Conservation (phyloP, 2,797 vertebrate species). For the Avahi laniger region DNA sequence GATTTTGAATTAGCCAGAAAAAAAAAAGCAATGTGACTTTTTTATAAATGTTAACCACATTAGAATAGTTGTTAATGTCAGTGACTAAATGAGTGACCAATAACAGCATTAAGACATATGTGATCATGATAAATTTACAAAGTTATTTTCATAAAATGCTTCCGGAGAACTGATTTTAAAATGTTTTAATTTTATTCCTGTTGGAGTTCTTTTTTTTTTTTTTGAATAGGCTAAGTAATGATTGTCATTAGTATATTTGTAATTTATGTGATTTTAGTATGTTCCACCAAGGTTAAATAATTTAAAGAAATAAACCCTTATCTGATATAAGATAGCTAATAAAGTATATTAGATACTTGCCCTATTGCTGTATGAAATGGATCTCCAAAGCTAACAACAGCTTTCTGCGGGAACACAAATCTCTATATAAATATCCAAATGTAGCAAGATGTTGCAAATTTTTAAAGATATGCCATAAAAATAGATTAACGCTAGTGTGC, state of each 20-base stretch:
- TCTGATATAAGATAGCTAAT: slow-evolving; percentile 84
- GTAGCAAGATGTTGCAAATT: slow-evolving; percentile 84
- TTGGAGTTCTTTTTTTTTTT: slow-evolving; percentile 60
- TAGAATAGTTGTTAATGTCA: neutral
- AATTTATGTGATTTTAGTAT: slow-evolving; percentile 85
- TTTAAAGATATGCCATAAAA: slow-evolving; percentile 81
- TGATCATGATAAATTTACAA: neutral
- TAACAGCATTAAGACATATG: neutral
- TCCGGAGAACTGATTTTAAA: slow-evolving; percentile 64
- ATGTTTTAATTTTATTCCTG: slow-evolving; percentile 75
- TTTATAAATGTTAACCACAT: neutral
- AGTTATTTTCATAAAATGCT: slow-evolving; percentile 51
- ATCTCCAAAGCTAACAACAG: slow-evolving; percentile 80
- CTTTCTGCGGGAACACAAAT: slow-evolving; percentile 83
- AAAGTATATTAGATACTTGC: slow-evolving; percentile 78
- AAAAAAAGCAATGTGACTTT: slow-evolving; percentile 1
- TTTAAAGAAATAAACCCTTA: slow-evolving; percentile 85
- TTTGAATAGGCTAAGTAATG: slow-evolving; percentile 83
- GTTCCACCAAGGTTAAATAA: slow-evolving; percentile 87
- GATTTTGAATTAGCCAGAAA: slow-evolving; percentile 38
- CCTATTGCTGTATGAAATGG: slow-evolving; percentile 71
- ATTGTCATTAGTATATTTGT: slow-evolving; percentile 86
- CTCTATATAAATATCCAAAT: slow-evolving; percentile 84
- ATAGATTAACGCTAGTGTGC: slow-evolving; percentile 75
- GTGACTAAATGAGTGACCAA: slow-evolving; percentile 3